Evolutionary conservation across 37 sponge, comb jelly and placozoan species (phyloP).

Genomic region (Aplysina aerophoba): DNA sequence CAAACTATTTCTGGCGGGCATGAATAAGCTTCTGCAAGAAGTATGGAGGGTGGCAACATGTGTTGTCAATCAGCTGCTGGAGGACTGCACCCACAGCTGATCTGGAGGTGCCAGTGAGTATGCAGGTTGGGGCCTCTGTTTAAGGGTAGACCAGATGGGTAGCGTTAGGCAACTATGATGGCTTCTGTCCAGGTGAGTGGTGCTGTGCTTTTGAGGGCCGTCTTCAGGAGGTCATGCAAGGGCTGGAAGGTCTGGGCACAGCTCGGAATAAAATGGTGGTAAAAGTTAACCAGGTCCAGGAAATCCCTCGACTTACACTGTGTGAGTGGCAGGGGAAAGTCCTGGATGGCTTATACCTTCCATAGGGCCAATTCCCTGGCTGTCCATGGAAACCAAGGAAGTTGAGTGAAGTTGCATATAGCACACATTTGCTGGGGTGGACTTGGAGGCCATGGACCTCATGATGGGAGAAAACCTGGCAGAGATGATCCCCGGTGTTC

Average conservation of each 20-base stretch:
- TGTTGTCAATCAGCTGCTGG: neutral
- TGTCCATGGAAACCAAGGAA: neutral
- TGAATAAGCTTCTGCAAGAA: neutral
- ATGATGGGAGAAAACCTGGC: neutral
- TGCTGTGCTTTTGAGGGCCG: no score
- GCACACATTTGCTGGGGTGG: neutral
- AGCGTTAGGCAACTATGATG: neutral
- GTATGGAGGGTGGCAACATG: neutral
- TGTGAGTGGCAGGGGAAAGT: neutral
- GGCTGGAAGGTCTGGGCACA: neutral
- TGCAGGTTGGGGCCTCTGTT: neutral
- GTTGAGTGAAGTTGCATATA: neutral
- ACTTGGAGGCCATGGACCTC: neutral
- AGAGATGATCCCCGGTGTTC: slow-evolving; percentile 44
- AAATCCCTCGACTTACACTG: neutral
- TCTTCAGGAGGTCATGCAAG: neutral
- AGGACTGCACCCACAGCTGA: neutral
- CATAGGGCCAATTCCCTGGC: neutral
- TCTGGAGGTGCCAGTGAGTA: neutral
- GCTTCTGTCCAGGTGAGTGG: no score
- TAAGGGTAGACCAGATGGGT: neutral
- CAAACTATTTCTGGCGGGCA: neutral
- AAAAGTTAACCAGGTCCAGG: neutral
- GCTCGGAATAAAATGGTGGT: neutral
- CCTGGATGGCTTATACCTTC: neutral